These are phyloP conservation scores for Agrilus planipennis DNA, from an alignment of 1,140 invertebrate genomes.

Conservation along the genomic window DNA sequence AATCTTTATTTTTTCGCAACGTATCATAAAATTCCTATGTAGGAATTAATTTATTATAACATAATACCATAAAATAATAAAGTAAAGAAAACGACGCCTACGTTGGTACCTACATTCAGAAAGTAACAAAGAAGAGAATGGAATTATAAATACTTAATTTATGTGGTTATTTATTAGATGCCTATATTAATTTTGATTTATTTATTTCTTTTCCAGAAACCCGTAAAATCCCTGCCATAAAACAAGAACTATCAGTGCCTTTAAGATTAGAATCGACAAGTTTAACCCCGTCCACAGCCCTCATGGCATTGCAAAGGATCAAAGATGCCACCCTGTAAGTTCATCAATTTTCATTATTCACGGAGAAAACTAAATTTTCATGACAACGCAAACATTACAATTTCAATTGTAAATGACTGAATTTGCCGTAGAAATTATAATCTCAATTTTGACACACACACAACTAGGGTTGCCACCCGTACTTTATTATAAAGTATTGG, in stretches of 20 bases:
- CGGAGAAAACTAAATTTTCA: neutral
- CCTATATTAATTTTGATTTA: neutral
- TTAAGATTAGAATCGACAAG: conserved; percentile 33
- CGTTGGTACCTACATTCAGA: neutral
- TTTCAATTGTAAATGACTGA: neutral
- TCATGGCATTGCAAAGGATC: conserved; percentile 42
- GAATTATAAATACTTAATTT: neutral
- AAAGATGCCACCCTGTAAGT: conserved; percentile 45
- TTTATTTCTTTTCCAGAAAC: conserved; percentile 22
- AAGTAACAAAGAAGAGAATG: neutral
- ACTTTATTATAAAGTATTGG: too few relatives aligned
- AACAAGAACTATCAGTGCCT: conserved; percentile 6
- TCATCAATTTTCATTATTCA: conserved; percentile 3
- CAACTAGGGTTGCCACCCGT: too few relatives aligned
- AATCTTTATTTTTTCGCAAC: neutral
- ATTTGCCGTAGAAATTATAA: too few relatives aligned
- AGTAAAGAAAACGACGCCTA: neutral
- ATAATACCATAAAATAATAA: neutral
- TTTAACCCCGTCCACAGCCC: conserved; percentile 38
- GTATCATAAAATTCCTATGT: neutral
- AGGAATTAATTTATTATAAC: neutral
- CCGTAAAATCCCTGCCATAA: conserved; percentile 23
- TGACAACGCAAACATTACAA: neutral
- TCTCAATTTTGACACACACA: too few relatives aligned
- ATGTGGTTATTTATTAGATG: neutral